These are phyloP conservation scores for Hyperoplus lanceolatus DNA, from an alignment of 2,797 vertebrate genomes.

Conservation along the genomic window DNA sequence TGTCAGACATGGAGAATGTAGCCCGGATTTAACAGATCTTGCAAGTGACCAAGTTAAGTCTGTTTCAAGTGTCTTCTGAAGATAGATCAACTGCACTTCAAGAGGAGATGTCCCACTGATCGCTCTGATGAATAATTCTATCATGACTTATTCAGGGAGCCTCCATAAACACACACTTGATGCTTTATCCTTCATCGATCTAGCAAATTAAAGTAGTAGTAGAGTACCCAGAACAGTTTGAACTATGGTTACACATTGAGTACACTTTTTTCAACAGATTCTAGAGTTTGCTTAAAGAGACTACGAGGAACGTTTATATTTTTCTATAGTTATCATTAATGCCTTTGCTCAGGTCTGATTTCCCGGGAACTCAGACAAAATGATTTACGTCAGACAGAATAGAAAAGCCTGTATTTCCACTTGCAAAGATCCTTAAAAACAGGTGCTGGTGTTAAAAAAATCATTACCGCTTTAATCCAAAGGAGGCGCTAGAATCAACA, in stretches of 20 bases:
- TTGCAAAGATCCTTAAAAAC: no score
- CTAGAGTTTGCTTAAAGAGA: background rate
- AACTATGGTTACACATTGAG: background rate
- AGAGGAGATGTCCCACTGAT: slow-evolving; percentile 14
- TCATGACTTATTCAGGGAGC: slow-evolving; percentile 11
- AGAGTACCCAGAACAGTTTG: no score
- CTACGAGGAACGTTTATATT: no score
- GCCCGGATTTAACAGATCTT: slow-evolving; percentile 29
- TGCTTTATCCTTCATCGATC: background rate
- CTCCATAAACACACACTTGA: background rate
- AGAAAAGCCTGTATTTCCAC: no score
- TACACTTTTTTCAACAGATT: background rate
- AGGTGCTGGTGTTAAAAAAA: no score
- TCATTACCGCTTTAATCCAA: no score
- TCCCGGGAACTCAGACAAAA: no score
- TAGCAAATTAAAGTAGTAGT: no score
- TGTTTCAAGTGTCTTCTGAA: slow-evolving; percentile 31
- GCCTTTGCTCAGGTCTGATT: no score
- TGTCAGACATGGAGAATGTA: background rate
- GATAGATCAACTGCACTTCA: slow-evolving; percentile 32
- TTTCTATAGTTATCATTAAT: no score
- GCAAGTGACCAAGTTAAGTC: background rate
- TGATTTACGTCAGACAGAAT: no score
- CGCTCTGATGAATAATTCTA: slow-evolving; percentile 25
- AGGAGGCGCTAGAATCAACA: no score